Percentiles rank a stretch among this genome's conserved stretches.
These are phyloP conservation scores for Hycleus phaleratus DNA, from an alignment of 1,140 invertebrate genomes.

Conservation along the genomic window DNA sequence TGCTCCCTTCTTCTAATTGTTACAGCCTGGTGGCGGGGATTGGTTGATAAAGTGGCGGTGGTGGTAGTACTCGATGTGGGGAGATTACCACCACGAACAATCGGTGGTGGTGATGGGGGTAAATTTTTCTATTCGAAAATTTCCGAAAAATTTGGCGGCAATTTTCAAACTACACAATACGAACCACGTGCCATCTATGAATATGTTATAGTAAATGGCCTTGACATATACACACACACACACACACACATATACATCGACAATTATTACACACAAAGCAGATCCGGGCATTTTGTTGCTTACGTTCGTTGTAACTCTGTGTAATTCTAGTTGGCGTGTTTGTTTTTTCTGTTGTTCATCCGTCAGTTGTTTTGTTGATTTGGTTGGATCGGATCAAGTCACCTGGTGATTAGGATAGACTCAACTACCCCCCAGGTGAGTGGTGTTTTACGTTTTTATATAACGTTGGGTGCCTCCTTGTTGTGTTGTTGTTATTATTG, in stretches of 20 bases:
- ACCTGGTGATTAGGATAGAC: neutral
- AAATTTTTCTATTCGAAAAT: too few species aligned
- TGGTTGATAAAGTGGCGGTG: too few species aligned
- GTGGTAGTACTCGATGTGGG: too few species aligned
- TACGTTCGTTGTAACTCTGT: slow-evolving; percentile 17
- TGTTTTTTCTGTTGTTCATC: slow-evolving; percentile 19
- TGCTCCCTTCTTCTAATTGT: too few species aligned
- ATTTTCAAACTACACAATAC: neutral
- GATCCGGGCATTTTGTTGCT: slow-evolving; percentile 24
- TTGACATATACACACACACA: slow-evolving; percentile 19
- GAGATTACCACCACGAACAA: too few species aligned
- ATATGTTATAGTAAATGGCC: slow-evolving; percentile 22
- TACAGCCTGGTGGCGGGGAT: too few species aligned
- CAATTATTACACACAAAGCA: slow-evolving; percentile 10
- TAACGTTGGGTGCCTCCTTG: neutral
- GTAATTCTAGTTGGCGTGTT: neutral
- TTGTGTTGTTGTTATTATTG: neutral
- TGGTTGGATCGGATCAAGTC: slow-evolving; percentile 6
- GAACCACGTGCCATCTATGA: slow-evolving; percentile 28
- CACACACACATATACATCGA: neutral
- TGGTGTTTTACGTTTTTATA: neutral
- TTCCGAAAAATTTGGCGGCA: slow-evolving; percentile 9
- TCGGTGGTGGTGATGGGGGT: too few species aligned
- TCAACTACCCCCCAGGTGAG: neutral
- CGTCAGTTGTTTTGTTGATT: slow-evolving; percentile 17